Conservation (phyloP, 2,888 invertebrate genomes). For the Drosophila pseudotalamancana region DNA sequence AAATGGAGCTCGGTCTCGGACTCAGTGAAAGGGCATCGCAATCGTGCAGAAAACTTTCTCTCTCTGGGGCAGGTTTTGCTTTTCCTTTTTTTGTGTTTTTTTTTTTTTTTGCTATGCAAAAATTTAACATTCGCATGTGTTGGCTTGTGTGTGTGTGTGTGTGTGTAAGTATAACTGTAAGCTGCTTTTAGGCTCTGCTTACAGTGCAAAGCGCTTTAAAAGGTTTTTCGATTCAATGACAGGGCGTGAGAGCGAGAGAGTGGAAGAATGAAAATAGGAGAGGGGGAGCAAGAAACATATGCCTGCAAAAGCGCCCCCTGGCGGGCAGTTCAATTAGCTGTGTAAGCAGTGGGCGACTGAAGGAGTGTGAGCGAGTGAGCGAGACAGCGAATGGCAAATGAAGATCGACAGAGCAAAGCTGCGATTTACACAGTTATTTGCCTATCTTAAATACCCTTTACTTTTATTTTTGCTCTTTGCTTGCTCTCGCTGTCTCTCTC, state of each 20-base stretch:
- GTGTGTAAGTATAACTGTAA: slow-evolving; percentile 54
- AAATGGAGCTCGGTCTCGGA: slow-evolving; percentile 12
- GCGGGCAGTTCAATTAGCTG: slow-evolving; percentile 51
- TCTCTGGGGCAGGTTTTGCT: slow-evolving; percentile 48
- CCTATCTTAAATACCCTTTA: background rate
- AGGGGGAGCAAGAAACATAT: slow-evolving; percentile 26
- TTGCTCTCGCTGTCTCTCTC: too few species aligned
- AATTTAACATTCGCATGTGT: slow-evolving; percentile 32
- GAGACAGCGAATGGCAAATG: background rate
- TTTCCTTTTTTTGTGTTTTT: slow-evolving; percentile 23
- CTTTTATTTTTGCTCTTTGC: background rate
- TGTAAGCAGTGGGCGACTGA: background rate
- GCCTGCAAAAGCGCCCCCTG: slow-evolving; percentile 19
- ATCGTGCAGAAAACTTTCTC: slow-evolving; percentile 33
- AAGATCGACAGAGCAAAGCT: background rate
- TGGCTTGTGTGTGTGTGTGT: slow-evolving; percentile 8
- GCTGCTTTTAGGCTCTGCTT: slow-evolving; percentile 72
- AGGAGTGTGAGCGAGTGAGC: background rate
- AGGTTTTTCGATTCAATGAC: slow-evolving; percentile 55
- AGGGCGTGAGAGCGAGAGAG: background rate
- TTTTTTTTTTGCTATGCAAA: slow-evolving; percentile 45
- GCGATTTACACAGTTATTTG: background rate
- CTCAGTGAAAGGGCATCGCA: slow-evolving; percentile 41
- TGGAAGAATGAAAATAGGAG: too few species aligned
- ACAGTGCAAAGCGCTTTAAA: slow-evolving; percentile 75